Conservation (phyloP, 2,113 vertebrate species). For the Notothenia rossii region DNA sequence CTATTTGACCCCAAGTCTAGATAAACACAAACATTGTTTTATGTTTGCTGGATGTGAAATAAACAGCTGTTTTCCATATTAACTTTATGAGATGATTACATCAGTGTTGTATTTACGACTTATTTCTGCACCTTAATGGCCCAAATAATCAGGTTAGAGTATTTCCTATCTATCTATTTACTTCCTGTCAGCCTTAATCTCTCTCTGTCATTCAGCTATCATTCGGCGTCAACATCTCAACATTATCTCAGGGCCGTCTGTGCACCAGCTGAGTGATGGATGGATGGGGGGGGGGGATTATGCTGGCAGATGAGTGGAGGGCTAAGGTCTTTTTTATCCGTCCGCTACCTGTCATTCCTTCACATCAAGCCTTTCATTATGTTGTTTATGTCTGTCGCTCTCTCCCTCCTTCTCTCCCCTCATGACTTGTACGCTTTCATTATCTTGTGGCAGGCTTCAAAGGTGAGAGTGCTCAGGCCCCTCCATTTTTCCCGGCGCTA, state of each 20-base stretch:
- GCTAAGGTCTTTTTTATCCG: conserved; percentile 65
- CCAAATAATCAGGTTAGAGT: not conserved
- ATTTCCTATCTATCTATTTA: not conserved
- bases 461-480: conserved; percentile 41
- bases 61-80: not conserved
- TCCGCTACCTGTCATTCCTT: conserved; percentile 69
- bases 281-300: conserved; percentile 42
- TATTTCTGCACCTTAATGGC: not conserved
- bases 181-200: not conserved
- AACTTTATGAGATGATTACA: not conserved
- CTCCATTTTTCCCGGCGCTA: not conserved
- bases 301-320: conserved; percentile 55
- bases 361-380: conserved; percentile 48
- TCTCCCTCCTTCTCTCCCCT: conserved; percentile 7
- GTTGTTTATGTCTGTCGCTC: conserved; percentile 15
- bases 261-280: conserved; percentile 64
- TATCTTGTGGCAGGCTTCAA: conserved; percentile 47
- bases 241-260: conserved; percentile 46
- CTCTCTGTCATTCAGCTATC: conserved; percentile 35
- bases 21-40: not conserved
- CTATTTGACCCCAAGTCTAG: no score
- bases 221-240: conserved; percentile 35
- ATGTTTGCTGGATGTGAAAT: not conserved
- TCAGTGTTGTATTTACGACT: not conserved
- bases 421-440: conserved; percentile 33